These are phyloP conservation scores for Galerucella pusilla DNA, from an alignment of 2,888 invertebrate genomes.

Conservation along the genomic window DNA sequence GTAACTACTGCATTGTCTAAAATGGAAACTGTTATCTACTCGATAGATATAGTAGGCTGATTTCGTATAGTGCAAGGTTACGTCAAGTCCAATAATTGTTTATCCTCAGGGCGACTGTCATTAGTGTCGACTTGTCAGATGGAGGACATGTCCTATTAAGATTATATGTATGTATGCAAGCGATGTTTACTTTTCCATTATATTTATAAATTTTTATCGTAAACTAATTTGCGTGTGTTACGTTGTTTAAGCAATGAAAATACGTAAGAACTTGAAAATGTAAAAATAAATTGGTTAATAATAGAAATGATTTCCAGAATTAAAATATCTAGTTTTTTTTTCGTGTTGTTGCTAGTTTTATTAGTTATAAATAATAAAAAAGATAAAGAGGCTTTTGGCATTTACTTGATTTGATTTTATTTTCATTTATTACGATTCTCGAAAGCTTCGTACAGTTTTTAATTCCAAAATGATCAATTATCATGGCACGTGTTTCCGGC, in stretches of 20 bases:
- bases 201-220: background rate
- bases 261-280: conserved; percentile 1
- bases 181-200: background rate
- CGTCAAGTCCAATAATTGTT: too few species aligned
- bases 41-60: too few species aligned
- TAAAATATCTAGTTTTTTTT: background rate
- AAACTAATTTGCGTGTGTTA: background rate
- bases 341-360: background rate
- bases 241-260: background rate
- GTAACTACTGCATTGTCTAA: too few species aligned
- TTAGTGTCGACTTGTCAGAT: too few species aligned
- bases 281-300: background rate
- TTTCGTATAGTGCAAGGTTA: too few species aligned
- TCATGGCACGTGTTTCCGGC: background rate
- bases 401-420: too few species aligned
- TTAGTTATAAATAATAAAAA: background rate
- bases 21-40: too few species aligned
- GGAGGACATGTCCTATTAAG: too few species aligned
- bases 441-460: too few species aligned
- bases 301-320: background rate
- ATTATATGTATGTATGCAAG: background rate
- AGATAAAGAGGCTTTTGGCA: background rate
- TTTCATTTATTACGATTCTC: too few species aligned
- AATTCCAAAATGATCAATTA: too few species aligned
- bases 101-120: too few species aligned